Conservation (phyloP, 2,888 invertebrate species). For the Craniophora ligustri region DNA sequence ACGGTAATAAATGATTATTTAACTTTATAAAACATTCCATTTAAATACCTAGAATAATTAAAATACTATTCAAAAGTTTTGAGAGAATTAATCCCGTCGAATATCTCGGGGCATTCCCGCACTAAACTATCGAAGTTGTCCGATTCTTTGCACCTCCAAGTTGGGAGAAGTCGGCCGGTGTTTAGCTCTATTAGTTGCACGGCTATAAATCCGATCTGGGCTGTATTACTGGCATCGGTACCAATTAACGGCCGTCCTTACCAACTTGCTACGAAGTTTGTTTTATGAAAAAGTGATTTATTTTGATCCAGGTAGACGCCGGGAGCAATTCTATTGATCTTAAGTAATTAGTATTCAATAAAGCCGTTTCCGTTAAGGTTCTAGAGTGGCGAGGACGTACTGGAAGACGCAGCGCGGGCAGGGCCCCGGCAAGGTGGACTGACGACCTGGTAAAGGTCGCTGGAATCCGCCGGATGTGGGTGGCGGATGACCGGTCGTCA, state of each 20-base stretch:
- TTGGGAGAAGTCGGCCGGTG: conserved; percentile 36
- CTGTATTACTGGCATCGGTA: conserved; percentile 43
- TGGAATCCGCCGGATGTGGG: too few relatives aligned
- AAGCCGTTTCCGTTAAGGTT: too few relatives aligned
- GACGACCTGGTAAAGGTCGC: too few relatives aligned
- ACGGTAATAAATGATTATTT: neutral
- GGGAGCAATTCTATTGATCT: too few relatives aligned
- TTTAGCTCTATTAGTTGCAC: conserved; percentile 49
- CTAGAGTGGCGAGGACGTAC: too few relatives aligned
- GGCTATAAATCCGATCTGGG: conserved; percentile 30
- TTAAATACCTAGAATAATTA: conserved; percentile 6
- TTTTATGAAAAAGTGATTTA: conserved; percentile 44
- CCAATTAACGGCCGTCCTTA: conserved; percentile 47
- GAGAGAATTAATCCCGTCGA: conserved; percentile 20
- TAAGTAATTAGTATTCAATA: too few relatives aligned
- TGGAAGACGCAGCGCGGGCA: too few relatives aligned
- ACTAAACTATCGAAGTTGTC: conserved; percentile 31
- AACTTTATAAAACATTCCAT: neutral
- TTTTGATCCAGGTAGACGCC: conserved; percentile 10
- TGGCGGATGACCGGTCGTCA: too few relatives aligned
- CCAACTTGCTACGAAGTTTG: conserved; percentile 36
- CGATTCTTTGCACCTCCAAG: conserved; percentile 39
- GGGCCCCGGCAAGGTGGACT: too few relatives aligned
- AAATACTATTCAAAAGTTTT: conserved; percentile 11
- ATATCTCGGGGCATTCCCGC: conserved; percentile 3